phyloP scores from a whole-genome alignment of 1,140 invertebrate genomes.

The Latrodectus geometricus region DNA sequence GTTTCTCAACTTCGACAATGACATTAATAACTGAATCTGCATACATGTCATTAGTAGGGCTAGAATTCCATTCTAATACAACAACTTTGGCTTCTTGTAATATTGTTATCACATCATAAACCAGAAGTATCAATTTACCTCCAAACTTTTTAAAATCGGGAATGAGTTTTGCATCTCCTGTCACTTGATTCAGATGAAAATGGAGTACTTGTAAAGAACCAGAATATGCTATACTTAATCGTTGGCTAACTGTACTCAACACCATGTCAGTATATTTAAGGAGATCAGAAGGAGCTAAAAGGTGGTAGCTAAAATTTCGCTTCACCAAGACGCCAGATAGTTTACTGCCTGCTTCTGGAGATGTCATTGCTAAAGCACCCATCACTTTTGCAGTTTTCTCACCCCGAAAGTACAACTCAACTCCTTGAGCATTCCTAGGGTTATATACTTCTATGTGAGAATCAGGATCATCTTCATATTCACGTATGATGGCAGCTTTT shows the following conservation, averaged over 20 bases:
- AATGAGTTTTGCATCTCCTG: slow-evolving; percentile 81
- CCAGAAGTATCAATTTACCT: slow-evolving; percentile 78
- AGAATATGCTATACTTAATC: slow-evolving; percentile 88
- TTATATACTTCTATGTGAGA: slow-evolving; percentile 94
- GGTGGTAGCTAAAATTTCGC: slow-evolving; percentile 98
- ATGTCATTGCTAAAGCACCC: slow-evolving; percentile 87
- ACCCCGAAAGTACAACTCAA: slow-evolving; percentile 93
- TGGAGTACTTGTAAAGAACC: slow-evolving; percentile 84
- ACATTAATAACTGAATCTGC: slow-evolving; percentile 92
- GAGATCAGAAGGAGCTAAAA: slow-evolving; percentile 90
- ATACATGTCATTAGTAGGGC: slow-evolving; percentile 97
- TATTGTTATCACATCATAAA: slow-evolving; percentile 81
- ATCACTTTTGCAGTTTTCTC: slow-evolving; percentile 99
- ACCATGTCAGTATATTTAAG: slow-evolving; percentile 96
- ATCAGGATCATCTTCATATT: slow-evolving; percentile 91
- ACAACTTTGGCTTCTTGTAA: slow-evolving; percentile 86
- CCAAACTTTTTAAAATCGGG: slow-evolving; percentile 74
- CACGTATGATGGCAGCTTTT: slow-evolving; percentile 91
- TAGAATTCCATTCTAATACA: slow-evolving; percentile 92
- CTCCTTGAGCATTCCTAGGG: slow-evolving; percentile 93
- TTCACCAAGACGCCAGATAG: slow-evolving; percentile 96
- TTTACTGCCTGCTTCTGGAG: slow-evolving; percentile 80
- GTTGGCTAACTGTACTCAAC: slow-evolving; percentile 90
- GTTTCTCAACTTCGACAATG: slow-evolving; percentile 62
- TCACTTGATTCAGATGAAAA: slow-evolving; percentile 85